A percentile compares a stretch with the other conserved stretches of the same genome.
These are phyloP conservation scores for Amblyjoppa proteus DNA, from an alignment of 2,888 invertebrate species.

Conservation along the genomic window DNA sequence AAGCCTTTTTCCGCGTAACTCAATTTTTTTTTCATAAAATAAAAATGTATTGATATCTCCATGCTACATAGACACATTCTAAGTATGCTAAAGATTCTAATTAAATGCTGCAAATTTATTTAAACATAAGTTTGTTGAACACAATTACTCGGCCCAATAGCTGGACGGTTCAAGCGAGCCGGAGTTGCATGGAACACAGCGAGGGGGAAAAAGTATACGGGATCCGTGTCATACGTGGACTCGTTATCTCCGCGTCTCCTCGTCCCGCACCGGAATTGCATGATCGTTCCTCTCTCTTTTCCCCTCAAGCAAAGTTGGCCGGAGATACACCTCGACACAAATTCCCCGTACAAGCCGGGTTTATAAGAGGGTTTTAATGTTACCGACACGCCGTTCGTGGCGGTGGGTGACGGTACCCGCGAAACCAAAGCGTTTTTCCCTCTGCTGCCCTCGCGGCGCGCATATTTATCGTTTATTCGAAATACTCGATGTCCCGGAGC, in stretches of 20 bases:
- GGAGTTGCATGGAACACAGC: background rate
- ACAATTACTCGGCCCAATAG: background rate
- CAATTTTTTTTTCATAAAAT: no score
- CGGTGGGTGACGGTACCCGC: slow-evolving; percentile 70
- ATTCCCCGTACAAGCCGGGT: slow-evolving; percentile 77
- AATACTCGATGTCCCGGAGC: slow-evolving; percentile 71
- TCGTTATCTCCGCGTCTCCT: slow-evolving; percentile 52
- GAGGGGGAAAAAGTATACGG: background rate
- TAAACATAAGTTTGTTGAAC: background rate
- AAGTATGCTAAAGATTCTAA: background rate
- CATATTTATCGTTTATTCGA: slow-evolving; percentile 82
- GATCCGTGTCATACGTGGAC: slow-evolving; percentile 81
- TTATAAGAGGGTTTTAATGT: slow-evolving; percentile 85
- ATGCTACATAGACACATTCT: background rate
- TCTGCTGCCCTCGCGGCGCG: background rate
- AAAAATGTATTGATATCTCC: no score
- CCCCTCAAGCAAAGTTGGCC: slow-evolving; percentile 59
- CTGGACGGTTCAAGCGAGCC: background rate
- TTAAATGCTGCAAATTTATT: background rate
- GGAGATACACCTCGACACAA: slow-evolving; percentile 75
- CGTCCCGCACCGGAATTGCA: slow-evolving; percentile 74
- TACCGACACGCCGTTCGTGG: slow-evolving; percentile 68
- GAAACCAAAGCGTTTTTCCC: slow-evolving; percentile 46
- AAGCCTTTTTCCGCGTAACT: no score
- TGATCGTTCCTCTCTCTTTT: slow-evolving; percentile 75